Evolutionary conservation across 2,113 vertebrate species (phyloP), one percentile per base, ranked within the genome.

Genomic region (Osmerus eperlanus): DNA sequence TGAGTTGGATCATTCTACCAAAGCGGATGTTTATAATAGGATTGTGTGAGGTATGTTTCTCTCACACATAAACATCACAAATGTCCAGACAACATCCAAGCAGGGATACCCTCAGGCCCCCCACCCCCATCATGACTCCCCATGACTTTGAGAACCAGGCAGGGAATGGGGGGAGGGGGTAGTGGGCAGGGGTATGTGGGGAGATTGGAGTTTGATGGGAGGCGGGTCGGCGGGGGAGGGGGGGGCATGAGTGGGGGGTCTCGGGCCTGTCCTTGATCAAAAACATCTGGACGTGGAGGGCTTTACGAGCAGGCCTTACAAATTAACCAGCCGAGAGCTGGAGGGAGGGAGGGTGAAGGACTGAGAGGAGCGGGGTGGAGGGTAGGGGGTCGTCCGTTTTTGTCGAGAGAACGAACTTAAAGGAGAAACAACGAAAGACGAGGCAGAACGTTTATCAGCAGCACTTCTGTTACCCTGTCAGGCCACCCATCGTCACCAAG

Each of bases 271-370:
- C 81, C 84, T 77, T 91, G 90, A 93, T 93, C 90, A 91, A 90
- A 92, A 93, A 88, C 92, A 93, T 90, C 91, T 93, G 92, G 77
- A 87, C 41, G 83, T 85, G 72, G 78, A 85, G 79, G 90, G 85
- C 80, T 89, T 89, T 90, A 89, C 83, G 80, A 90, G 90, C 87
- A 86, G 87, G 72, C 86, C 90, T 79, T 84, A 88, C 86, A 91
- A 91, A 92, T 90, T 81, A 91, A 88, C 76, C 85, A 90, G 86
- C 84, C 74, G 82, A 89, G 81, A 83, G 74, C 70, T 59, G 75
- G 83, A 21, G 9, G 54, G 68, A 59, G 63, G 32, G 32, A 36
- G 56, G 28, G n/a, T 21, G 41, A 56, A 52, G 72, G 70, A 71
- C 54, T 56, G 54, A n/a, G 54, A n/a, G 16, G 54, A n/a, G 54